Evolutionary conservation across 1,140 invertebrate genomes (phyloP), one percentile per base, ranked within the genome.

Genomic region (Paraescarpia echinospica): DNA sequence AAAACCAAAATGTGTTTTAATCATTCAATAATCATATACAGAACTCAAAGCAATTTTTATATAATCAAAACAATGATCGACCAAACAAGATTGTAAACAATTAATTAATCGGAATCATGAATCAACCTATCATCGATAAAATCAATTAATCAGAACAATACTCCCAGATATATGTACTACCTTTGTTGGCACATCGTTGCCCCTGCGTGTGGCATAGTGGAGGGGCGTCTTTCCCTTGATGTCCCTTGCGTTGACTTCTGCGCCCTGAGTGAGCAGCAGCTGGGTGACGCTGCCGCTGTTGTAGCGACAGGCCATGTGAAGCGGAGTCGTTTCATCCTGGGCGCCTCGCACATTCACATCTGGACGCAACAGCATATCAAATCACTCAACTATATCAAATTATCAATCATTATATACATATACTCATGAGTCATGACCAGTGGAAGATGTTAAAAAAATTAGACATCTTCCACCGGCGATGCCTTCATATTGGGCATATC

Each of bases 261-360:
- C 92, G 0, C 92, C 59, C 22, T 89, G 35, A 6, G 89, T 90
- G 34, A 93, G 92, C 12, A 93, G 93, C 88, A 91, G 91, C 31
- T 90, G 51, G 34, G 92, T 92, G 34, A 92, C 92, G 31, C 27
- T 90, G 14, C 89, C 90, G 41, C 93, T 91, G 92, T 93, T 93
- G 92, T 93, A 93, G 41, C 93, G 41, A n/a, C 92, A 93, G 34
- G 93, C 93, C 89, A 93, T 33, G 59, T 93, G 93, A 22, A 93
- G 90, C 2, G 93, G 93, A 1, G 91, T 35, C 27, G 90, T 89
- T 41, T 93, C 93, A 89, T 93, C 93, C 31, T 93, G 93, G 1
- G 51, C 92, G 33, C 89, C 92, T 59, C 92, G 92, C 5, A 91
- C 89, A 89, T 93, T 93, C 51, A 93, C 48, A 51, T 93, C 93